A percentile compares a stretch with the other conserved stretches of the same genome.
phyloP scores from a whole-genome alignment of 1,140 invertebrate genomes.

The Mizuhopecten yessoensis region DNA sequence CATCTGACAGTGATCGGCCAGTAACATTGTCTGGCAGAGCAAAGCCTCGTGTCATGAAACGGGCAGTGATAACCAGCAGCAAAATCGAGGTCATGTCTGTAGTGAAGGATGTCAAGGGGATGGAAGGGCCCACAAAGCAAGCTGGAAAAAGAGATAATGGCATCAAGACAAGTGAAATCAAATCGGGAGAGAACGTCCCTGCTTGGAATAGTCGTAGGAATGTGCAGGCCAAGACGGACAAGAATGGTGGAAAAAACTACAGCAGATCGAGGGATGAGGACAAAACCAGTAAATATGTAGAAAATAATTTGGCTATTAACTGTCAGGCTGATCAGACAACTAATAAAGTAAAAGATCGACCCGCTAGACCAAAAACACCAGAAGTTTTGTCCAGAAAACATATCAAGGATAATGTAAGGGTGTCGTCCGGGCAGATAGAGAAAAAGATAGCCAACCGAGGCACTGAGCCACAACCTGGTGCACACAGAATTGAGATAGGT shows the following conservation, averaged over 20 bases:
- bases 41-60: neutral
- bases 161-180: neutral
- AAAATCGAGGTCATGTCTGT: neutral
- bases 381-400: conserved; percentile 55
- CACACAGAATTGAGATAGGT: conserved; percentile 76
- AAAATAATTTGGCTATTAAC: neutral
- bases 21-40: neutral
- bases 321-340: neutral
- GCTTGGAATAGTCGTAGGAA: conserved; percentile 63
- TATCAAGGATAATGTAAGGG: neutral
- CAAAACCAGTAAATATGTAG: conserved; percentile 46
- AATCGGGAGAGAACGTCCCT: conserved; percentile 57
- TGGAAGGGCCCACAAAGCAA: too few species aligned
- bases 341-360: conserved; percentile 1
- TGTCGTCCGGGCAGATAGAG: neutral
- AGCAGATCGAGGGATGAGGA: neutral
- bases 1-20: neutral
- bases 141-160: neutral
- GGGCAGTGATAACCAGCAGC: neutral
- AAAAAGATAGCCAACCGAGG: too few species aligned
- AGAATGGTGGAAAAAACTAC: neutral
- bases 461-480: conserved; percentile 56
- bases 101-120: neutral
- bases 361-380: conserved; percentile 58
- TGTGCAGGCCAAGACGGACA: neutral